Evolutionary conservation across 2,888 invertebrate species (phyloP).

Genomic region (Pachliopta kotzebuea): DNA sequence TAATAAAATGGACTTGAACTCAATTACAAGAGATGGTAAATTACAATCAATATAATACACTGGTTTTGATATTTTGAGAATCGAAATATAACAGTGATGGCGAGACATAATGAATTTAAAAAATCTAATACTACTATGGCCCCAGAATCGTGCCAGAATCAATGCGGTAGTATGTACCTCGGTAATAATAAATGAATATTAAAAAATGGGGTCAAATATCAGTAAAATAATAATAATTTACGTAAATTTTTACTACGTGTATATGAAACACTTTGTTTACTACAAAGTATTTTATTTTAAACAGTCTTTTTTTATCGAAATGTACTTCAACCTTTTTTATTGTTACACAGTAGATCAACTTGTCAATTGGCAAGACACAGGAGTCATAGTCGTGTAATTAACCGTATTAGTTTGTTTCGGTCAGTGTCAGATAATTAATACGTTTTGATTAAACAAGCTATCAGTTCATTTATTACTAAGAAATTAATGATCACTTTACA

Average conservation of each 20-base stretch:
- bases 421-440: not conserved
- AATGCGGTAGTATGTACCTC: too few relatives aligned
- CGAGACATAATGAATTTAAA: too few relatives aligned
- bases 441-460: not conserved
- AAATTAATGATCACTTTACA: not conserved
- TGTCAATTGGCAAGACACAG: not conserved
- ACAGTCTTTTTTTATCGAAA: not conserved
- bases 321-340: conserved; percentile 6
- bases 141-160: too few relatives aligned
- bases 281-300: not conserved
- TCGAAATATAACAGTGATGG: too few relatives aligned
- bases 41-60: too few relatives aligned
- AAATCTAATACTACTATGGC: too few relatives aligned
- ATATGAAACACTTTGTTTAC: not conserved
- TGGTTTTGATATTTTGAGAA: too few relatives aligned
- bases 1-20: too few relatives aligned
- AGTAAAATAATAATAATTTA: not conserved
- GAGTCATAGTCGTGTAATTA: too few relatives aligned
- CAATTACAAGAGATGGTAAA: too few relatives aligned
- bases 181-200: not conserved
- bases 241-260: not conserved
- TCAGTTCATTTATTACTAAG: not conserved
- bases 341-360: not conserved
- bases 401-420: conserved; percentile 1
- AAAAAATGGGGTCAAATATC: not conserved